phyloP scores from a whole-genome alignment of 1,140 invertebrate species.

The Euglossa dilemma region DNA sequence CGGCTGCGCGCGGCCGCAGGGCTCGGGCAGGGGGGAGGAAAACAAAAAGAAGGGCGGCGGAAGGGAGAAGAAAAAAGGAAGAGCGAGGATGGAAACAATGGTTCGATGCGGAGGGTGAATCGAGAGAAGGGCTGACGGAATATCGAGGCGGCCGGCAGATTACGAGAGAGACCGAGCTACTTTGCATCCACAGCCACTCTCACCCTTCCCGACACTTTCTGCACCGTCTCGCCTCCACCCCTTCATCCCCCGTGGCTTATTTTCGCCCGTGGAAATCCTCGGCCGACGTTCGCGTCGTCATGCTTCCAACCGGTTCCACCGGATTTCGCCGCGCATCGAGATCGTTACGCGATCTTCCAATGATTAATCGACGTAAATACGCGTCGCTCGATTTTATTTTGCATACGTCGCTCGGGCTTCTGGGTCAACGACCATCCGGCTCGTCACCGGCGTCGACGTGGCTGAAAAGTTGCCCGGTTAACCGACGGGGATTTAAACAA shows the following conservation, averaged over 20 bases:
- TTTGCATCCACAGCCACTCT: constrained; percentile 66
- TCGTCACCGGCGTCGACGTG: neutral
- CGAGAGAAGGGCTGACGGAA: constrained; percentile 21
- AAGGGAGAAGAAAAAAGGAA: constrained; percentile 2
- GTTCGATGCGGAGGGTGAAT: constrained; percentile 46
- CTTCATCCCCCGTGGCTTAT: constrained; percentile 63
- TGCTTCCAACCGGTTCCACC: constrained; percentile 16
- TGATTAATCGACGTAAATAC: neutral
- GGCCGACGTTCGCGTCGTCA: constrained; percentile 55
- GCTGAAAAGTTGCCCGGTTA: neutral
- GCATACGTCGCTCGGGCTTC: neutral
- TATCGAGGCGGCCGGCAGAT: constrained; percentile 1
- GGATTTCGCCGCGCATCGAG: constrained; percentile 22
- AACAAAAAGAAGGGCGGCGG: constrained; percentile 6
- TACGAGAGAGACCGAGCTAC: constrained; percentile 47
- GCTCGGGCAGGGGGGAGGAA: constrained; percentile 17
- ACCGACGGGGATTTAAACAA: neutral
- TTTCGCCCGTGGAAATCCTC: constrained; percentile 54
- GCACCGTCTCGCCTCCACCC: constrained; percentile 46
- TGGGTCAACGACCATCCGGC: neutral
- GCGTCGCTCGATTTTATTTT: too few relatives aligned
- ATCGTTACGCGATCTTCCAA: neutral
- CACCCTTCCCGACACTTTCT: constrained; percentile 58
- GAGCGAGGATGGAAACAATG: constrained; percentile 58
- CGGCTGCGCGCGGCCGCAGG: neutral